Evolutionary conservation across 2,797 vertebrate genomes (phyloP).

Genomic region (Malurus leucopterus): DNA sequence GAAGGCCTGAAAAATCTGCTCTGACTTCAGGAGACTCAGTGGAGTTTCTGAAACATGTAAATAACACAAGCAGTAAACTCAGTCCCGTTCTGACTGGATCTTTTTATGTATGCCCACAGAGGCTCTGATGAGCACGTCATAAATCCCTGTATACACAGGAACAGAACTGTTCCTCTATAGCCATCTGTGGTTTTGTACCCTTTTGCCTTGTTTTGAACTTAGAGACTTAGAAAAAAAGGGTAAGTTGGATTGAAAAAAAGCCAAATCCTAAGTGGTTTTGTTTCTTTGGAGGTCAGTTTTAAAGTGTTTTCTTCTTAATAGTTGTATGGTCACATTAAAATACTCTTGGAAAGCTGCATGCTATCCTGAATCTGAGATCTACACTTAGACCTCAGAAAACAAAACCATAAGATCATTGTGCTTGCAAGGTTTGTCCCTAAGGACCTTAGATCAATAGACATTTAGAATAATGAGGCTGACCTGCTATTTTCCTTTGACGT

Average conservation of each 20-base stretch:
- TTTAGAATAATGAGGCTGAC: background rate
- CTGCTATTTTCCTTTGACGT: background rate
- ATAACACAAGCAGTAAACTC: background rate
- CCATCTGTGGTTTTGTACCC: rapidly evolving
- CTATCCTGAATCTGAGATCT: background rate
- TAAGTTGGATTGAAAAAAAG: background rate
- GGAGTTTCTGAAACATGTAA: background rate
- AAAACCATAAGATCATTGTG: background rate
- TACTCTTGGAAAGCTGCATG: background rate
- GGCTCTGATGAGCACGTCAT: background rate
- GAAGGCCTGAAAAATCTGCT: background rate
- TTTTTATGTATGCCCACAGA: background rate
- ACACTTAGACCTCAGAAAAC: background rate
- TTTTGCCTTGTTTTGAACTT: background rate
- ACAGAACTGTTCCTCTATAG: background rate
- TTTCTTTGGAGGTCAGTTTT: background rate
- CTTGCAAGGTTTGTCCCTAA: background rate
- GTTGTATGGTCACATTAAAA: background rate
- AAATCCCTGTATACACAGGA: background rate
- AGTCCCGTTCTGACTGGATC: background rate
- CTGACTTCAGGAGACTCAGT: background rate
- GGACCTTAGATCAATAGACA: background rate
- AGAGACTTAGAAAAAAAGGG: background rate
- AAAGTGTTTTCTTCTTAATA: background rate
- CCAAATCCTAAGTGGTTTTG: background rate